Base-by-base conservation (phyloP, 2,113 vertebrate species). In the Cyanoderma ruficeps region DNA sequence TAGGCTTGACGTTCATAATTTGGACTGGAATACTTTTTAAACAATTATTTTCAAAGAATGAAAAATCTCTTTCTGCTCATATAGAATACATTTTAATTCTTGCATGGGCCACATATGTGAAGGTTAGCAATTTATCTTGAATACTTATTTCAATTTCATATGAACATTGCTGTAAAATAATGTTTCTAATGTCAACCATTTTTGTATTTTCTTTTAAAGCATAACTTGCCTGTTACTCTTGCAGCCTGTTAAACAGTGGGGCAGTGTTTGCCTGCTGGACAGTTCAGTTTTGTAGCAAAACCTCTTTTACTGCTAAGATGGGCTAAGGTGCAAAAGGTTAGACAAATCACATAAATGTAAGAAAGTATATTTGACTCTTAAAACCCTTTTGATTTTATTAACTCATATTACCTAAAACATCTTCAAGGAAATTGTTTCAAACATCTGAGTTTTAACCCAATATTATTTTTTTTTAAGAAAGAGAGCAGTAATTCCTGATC, bases 1-100 rank as follows among this genome's bases (percentile, higher is more conserved):
- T 96, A 95, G 92, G 96, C 92, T 95, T 94, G 93, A 93, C 28
- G 49, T 94, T 91, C 68, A 75, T 95, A 93, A 96, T 95, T 96
- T 93, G 85, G 71, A 81, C 59, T 44, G 60, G 33, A 89, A 76
- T 90, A 85, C 88, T 94, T 96, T 93, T 85, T 74, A 83, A 91
- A 92, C 85, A 94, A 96, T 93, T 93, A 96, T 77, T 95, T 94
- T 0, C 88, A 93, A 88, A 92, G 47, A 91, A 95, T 90, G 92
- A 96, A 93, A 88, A 94, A 90, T 85, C 33, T 90, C 68, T 78
- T 90, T 90, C 72, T 89, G 56, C 30, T 92, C 83, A 23, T 67
- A 67, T 18, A 91, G 59, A 91, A 72, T 83, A 88, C 41, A 92
- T 92, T 89, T 88, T 49, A 83, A 81, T 83, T 88, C 68, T 86